A percentile compares a stretch with the other conserved stretches of the same genome.
phyloP scores from a whole-genome alignment of 2,797 vertebrate genomes.

The Bucorvus abyssinicus region DNA sequence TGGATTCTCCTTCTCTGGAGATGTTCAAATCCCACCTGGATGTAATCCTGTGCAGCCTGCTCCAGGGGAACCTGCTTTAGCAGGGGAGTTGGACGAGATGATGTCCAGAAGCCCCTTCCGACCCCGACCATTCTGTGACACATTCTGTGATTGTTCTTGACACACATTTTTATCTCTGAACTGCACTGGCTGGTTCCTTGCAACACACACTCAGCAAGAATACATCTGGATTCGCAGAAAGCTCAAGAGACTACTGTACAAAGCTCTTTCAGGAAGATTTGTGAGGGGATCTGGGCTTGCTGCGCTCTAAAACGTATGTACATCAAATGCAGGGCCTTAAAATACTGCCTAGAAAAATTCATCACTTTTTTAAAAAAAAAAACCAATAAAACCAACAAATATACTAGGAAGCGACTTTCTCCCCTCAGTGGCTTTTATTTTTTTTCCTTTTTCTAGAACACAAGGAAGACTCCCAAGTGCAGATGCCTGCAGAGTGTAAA shows the following conservation, averaged over 20 bases:
- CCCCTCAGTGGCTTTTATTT: neutral
- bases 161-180: constrained; percentile 71
- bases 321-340: neutral
- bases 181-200: constrained; percentile 48
- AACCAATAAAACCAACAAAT: neutral
- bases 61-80: too few relatives aligned
- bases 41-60: too few relatives aligned
- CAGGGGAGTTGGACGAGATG: too few relatives aligned
- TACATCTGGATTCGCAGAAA: constrained; percentile 32
- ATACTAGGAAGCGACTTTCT: neutral
- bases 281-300: neutral
- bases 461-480: neutral
- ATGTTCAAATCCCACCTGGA: too few relatives aligned
- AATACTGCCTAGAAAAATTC: neutral
- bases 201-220: constrained; percentile 46
- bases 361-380: neutral
- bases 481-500: neutral
- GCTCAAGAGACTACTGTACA: neutral
- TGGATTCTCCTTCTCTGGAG: too few relatives aligned
- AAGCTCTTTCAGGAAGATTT: neutral
- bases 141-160: constrained; percentile 62
- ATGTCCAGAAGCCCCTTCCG: too few relatives aligned
- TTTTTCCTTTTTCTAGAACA: neutral
- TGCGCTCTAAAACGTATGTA: neutral
- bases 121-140: too few relatives aligned